Base-by-base conservation (phyloP, 2,797 vertebrate species). In the Clarias platycephalus region DNA sequence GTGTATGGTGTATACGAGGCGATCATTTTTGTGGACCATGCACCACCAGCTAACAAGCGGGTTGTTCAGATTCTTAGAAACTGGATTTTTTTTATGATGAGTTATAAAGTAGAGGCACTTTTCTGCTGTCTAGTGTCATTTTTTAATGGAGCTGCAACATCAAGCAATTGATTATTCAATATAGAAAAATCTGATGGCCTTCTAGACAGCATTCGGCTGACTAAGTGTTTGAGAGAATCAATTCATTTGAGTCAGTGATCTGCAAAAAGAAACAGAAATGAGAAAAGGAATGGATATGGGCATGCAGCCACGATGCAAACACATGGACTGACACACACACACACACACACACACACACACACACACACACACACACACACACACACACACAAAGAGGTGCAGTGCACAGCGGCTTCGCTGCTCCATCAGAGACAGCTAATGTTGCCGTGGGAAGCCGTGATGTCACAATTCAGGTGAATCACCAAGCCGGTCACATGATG, bases 401-500 rank as follows among this genome's bases (percentile, higher is more conserved):
- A 64, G 60, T 28, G 58, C n/a, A 71, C 24, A 57, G 44, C 20
- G 49, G 57, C 57, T 13, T 71, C 57, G n/a, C 49, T 26, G 79
- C 70, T 82, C 85, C 74, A 62, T 81, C 81, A 83, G 82, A 81
- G 71, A 81, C 37, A 34, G 78, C 37, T 89, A 90, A 90, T 91
- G 86, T 88, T 91, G 91, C 90, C 90, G 91, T 87, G 83, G 88
- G 93, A 91, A 82, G 92, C 85, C 83, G 92, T 86, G 93, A 95
- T 91, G 94, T 93, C 91, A 92, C 91, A 93, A 89, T 92, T 89
- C 94, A 95, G 94, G 94, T 96, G 96, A 97, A 94, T 97, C 96
- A 96, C 94, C 92, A 89, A 81, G 86, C 90, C 80, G 88, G 91
- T 95, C 93, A 95, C 93, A 88, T 94, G 93, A 83, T 84, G 86